Percentiles rank a stretch among this genome's conserved stretches.
Conservation (phyloP, 2,888 invertebrate genomes). For the Uropetala carovei region DNA sequence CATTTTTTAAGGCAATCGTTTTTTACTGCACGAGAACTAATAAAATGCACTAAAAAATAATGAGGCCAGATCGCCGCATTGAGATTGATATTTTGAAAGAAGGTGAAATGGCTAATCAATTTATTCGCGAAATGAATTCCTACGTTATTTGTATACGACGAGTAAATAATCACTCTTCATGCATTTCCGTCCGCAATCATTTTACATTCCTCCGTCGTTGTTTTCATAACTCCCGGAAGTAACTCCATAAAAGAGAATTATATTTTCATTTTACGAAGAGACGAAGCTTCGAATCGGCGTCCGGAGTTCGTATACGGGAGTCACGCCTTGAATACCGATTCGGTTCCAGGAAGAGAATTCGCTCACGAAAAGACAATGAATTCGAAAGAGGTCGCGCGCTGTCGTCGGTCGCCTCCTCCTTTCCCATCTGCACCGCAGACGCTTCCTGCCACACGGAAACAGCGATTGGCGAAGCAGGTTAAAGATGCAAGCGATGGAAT, state of each 20-base stretch:
- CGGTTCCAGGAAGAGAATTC: not conserved
- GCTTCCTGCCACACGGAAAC: not conserved
- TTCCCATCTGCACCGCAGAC: not conserved
- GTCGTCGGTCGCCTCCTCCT: not conserved
- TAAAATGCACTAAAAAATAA: too few species aligned
- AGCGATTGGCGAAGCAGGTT: conserved; percentile 2
- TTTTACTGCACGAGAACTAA: too few species aligned
- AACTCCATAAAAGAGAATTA: not conserved
- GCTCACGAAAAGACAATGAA: conserved; percentile 31
- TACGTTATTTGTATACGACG: too few species aligned
- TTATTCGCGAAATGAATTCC: too few species aligned
- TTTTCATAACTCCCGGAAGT: not conserved
- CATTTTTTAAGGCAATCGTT: too few species aligned
- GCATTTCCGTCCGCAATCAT: not conserved
- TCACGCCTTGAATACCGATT: not conserved
- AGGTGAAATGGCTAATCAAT: too few species aligned
- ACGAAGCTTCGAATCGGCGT: not conserved
- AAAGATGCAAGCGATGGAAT: not conserved
- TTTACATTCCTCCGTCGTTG: not conserved
- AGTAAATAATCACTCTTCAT: too few species aligned
- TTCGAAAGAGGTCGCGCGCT: conserved; percentile 2
- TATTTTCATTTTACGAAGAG: not conserved
- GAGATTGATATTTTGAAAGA: too few species aligned
- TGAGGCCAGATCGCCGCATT: too few species aligned
- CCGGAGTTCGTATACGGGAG: not conserved